Percentiles rank a stretch among this genome's conserved stretches.
phyloP scores from a whole-genome alignment of 35 echinoderm and acorn worm genomes.

The Lytechinus variegatus region DNA sequence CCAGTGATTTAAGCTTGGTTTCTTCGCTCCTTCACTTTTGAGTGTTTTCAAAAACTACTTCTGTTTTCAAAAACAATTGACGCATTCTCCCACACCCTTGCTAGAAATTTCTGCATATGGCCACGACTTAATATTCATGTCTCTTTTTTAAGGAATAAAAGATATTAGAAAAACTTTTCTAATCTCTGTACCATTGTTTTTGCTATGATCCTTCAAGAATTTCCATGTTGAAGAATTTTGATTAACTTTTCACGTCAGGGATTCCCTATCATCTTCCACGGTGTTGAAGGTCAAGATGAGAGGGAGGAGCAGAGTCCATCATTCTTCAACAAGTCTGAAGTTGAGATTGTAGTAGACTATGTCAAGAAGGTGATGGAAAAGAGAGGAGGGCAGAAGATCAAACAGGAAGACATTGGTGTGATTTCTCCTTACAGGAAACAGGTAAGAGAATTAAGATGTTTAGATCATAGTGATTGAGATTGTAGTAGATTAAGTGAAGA shows the following conservation, averaged over 20 bases:
- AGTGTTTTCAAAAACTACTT: too few relatives aligned
- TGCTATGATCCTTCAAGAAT: too few relatives aligned
- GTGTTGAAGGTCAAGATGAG: constrained; percentile 72
- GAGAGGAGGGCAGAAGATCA: constrained; percentile 66
- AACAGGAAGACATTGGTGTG: constrained; percentile 68
- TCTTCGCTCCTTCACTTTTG: too few relatives aligned
- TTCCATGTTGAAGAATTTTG: not conserved
- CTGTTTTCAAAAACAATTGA: too few relatives aligned
- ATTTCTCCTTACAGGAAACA: constrained; percentile 81
- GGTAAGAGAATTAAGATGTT: constrained; percentile 32
- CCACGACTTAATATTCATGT: too few relatives aligned
- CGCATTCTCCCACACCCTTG: too few relatives aligned
- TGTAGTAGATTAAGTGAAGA: constrained; percentile 68
- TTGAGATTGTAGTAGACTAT: constrained; percentile 71
- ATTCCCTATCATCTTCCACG: constrained; percentile 81
- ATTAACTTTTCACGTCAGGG: constrained; percentile 45
- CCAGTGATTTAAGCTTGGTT: too few relatives aligned
- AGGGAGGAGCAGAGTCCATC: constrained; percentile 76
- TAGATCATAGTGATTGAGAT: constrained; percentile 7
- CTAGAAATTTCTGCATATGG: too few relatives aligned
- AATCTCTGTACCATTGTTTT: too few relatives aligned
- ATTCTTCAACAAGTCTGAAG: constrained; percentile 74
- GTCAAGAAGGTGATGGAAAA: constrained; percentile 63
- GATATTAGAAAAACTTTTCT: too few relatives aligned
- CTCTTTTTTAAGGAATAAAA: too few relatives aligned